Percentiles rank a stretch among this genome's conserved stretches.
Conservation (phyloP, 2,113 vertebrate genomes). For the Sorex fumeus region DNA sequence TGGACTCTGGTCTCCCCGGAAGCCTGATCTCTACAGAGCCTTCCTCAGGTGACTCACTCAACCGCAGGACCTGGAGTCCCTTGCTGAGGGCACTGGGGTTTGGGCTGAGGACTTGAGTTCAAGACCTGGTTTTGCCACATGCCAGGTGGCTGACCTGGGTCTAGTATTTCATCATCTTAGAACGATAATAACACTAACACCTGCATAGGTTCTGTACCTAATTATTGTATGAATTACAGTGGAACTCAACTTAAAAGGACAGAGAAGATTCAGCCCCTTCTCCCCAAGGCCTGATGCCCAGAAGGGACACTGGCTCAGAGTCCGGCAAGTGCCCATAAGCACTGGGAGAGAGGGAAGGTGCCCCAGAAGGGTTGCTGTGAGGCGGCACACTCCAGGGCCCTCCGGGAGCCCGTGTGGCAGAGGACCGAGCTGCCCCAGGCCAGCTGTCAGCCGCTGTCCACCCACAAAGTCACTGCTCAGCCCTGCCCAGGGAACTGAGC, state of each 20-base stretch:
- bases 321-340: background rate
- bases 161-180: background rate
- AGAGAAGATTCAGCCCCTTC: background rate
- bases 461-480: background rate
- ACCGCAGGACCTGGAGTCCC: background rate
- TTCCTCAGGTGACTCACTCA: too few relatives aligned
- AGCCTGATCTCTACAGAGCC: background rate
- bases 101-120: background rate
- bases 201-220: background rate
- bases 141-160: background rate
- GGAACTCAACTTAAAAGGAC: background rate
- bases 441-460: too few relatives aligned
- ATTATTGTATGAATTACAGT: background rate
- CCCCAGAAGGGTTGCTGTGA: background rate
- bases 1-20: background rate
- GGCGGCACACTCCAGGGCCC: background rate
- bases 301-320: background rate
- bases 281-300: background rate
- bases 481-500: background rate
- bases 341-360: background rate
- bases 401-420: too few relatives aligned
- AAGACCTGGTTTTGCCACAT: conserved; percentile 30
- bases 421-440: too few relatives aligned
- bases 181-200: background rate
- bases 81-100: background rate